phyloP scores from a whole-genome alignment of 2,113 vertebrate species.

The Zootoca vivipara region DNA sequence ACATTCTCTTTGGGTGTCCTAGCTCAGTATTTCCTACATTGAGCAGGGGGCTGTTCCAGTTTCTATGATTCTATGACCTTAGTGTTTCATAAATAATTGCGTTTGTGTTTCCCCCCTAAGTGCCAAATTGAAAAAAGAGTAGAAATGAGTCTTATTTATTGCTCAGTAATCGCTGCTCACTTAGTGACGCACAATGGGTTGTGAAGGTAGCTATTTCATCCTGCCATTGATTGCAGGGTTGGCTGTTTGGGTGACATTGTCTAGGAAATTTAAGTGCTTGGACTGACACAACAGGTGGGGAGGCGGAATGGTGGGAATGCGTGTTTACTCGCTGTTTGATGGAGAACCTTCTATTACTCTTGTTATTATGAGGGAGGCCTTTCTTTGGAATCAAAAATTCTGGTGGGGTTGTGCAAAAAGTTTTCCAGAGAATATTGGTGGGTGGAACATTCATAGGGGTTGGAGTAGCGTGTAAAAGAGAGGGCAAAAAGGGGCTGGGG shows the following conservation, averaged over 20 bases:
- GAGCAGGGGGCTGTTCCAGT: too few species aligned
- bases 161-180: neutral
- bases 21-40: too few species aligned
- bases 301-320: too few species aligned
- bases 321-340: neutral
- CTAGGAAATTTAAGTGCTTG: neutral
- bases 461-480: too few species aligned
- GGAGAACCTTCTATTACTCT: neutral
- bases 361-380: neutral
- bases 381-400: neutral
- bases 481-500: too few species aligned
- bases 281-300: neutral
- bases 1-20: too few species aligned
- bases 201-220: neutral
- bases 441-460: too few species aligned
- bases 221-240: neutral
- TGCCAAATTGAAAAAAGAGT: neutral
- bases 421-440: too few species aligned
- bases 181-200: neutral
- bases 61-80: neutral
- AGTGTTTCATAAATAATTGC: neutral
- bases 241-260: neutral
- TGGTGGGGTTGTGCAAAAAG: too few species aligned
- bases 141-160: neutral
- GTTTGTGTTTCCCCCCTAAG: neutral